Percentiles rank a stretch among this genome's conserved stretches.
Evolutionary conservation across 2,888 invertebrate species (phyloP).

Genomic region (Meliscaeva auricollis): DNA sequence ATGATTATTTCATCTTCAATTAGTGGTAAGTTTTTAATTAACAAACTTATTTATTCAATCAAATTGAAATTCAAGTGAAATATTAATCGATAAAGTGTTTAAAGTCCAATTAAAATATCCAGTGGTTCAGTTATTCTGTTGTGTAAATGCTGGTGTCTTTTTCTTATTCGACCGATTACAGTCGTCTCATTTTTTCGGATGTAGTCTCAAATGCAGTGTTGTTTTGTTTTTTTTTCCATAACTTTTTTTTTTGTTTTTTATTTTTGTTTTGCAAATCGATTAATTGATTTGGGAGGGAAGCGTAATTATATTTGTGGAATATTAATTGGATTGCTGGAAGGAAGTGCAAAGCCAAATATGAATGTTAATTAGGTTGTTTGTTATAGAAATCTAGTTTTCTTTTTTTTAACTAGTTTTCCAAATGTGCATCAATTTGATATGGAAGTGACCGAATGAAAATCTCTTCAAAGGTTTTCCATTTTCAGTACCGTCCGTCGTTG

Average conservation of each 20-base stretch:
- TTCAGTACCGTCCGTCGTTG: background rate
- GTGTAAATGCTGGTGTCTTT: conserved; percentile 74
- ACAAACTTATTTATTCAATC: conserved; percentile 22
- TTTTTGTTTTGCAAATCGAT: conserved; percentile 75
- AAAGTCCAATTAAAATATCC: conserved; percentile 46
- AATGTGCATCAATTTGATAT: background rate
- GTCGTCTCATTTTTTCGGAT: conserved; percentile 66
- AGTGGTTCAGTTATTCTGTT: conserved; percentile 60
- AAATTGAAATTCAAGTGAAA: conserved; percentile 43
- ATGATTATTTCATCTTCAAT: conserved; percentile 78
- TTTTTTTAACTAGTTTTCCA: conserved; percentile 5
- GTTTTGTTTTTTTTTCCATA: conserved; percentile 52
- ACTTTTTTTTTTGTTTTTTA: conserved; percentile 25
- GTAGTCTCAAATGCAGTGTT: conserved; percentile 66
- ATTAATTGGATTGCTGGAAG: conserved; percentile 59
- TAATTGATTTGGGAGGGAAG: conserved; percentile 69
- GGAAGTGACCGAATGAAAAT: background rate
- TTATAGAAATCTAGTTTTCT: conserved; percentile 14
- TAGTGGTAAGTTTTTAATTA: conserved; percentile 77
- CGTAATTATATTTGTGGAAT: conserved; percentile 56
- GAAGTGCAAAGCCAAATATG: conserved; percentile 37
- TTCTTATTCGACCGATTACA: conserved; percentile 48
- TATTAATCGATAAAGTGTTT: conserved; percentile 18
- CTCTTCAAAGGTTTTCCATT: background rate
- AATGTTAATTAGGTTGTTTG: conserved; percentile 25